Base-by-base conservation (phyloP, 2,797 vertebrate species). In the Typhlichthys subterraneus region DNA sequence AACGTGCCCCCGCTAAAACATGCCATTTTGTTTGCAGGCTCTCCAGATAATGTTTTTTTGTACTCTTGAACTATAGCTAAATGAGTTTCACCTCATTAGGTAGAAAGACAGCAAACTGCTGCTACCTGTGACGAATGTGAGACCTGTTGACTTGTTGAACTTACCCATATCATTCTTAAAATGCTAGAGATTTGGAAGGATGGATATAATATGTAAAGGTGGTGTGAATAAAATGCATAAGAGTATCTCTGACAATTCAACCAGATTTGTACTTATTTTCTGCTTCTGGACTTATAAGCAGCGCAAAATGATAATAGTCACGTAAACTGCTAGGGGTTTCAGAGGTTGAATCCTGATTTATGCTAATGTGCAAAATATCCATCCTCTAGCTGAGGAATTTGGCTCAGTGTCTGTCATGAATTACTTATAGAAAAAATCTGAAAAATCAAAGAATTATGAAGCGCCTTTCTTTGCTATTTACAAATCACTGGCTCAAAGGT, bases 81-180 rank as follows among this genome's bases (percentile, higher is more conserved):
- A 65, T 67, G 59, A 19, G 59, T 59, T 77, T 77, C 67, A 69
- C 66, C 76, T 84, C 79, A 72, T 88, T 85, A 84, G 60, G 53
- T 38, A 62, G 46, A 76, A 65, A 72, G 80, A 76, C 56, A 53
- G 61, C 55, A 59, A 76, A 72, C 31, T 63, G 76, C 63, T 65
- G 68, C 83, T 73, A 80, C 80, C 72, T 42, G 14, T 70, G 67
- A 77, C 73, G 64, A 61, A 61, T 65, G 56, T 75, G 75, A 70
- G 59, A 13, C 9, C 7, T 47, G 9, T 9, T 67, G 70, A 49
- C 9, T 9, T 47, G 9, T 9, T 67, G 70, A 49, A 63, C 13
- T 31, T 38, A 60, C 49, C 53, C 12, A 51, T 12, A 19, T 63
- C 0, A 0, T 70, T 61, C 61, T 61, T 12, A 46, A 59, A 33